Conservation (phyloP, 2,888 invertebrate genomes). For the Rhagophthalmus giganteus region DNA sequence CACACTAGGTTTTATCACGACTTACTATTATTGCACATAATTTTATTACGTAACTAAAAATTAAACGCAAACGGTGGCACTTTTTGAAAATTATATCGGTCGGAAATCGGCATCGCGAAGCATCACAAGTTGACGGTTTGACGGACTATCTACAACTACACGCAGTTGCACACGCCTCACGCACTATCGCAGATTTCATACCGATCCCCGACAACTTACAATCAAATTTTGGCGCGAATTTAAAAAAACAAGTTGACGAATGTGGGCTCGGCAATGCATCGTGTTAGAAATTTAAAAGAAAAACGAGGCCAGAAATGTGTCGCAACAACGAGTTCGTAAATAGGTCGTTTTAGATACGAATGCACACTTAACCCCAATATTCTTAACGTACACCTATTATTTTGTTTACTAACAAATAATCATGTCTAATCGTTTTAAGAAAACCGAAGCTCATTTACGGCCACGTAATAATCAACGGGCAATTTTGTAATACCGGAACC, state of each 20-base stretch:
- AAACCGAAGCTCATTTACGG: too few relatives aligned
- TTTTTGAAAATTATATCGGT: constrained; percentile 18
- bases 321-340: constrained; percentile 30
- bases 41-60: constrained; percentile 11
- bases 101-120: constrained; percentile 21
- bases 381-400: not conserved
- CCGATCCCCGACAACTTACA: constrained; percentile 18
- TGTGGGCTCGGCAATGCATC: constrained; percentile 15
- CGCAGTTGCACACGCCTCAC: constrained; percentile 26
- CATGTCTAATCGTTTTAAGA: too few relatives aligned
- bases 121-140: constrained; percentile 19
- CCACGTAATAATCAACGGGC: too few relatives aligned
- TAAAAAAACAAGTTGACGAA: constrained; percentile 13
- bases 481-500: too few relatives aligned
- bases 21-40: constrained; percentile 15
- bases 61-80: constrained; percentile 6
- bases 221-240: constrained; percentile 24
- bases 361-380: constrained; percentile 46
- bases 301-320: constrained; percentile 28
- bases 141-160: constrained; percentile 27
- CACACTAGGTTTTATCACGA: constrained; percentile 8
- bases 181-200: constrained; percentile 33
- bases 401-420: not conserved
- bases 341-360: constrained; percentile 42
- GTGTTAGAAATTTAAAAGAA: constrained; percentile 10